Conservation (phyloP, 2,888 invertebrate species). For the Podotricha telesiphe region DNA sequence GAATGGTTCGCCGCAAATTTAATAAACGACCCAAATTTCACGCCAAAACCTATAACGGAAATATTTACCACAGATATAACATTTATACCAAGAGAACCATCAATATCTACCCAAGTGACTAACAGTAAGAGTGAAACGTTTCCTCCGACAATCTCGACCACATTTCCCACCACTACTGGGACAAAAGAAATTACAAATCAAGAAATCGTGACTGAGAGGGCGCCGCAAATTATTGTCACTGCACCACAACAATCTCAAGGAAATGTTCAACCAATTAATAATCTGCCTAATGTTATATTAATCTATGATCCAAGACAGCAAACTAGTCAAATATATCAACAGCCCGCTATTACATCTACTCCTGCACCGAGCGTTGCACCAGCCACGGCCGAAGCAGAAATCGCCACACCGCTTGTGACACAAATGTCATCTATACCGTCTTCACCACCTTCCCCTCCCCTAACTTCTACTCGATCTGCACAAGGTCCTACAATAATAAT, state of each 20-base stretch:
- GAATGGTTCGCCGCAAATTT: constrained; percentile 76
- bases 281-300: constrained; percentile 33
- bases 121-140: constrained; percentile 29
- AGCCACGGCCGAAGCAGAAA: neutral
- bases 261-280: constrained; percentile 25
- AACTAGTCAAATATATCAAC: constrained; percentile 24
- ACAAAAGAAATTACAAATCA: constrained; percentile 14
- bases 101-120: constrained; percentile 49
- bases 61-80: constrained; percentile 66
- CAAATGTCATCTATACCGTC: constrained; percentile 17
- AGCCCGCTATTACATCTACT: constrained; percentile 30
- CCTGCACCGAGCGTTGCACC: constrained; percentile 14
- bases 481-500: constrained; percentile 18
- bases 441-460: constrained; percentile 10
- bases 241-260: constrained; percentile 40
- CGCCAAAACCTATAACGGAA: constrained; percentile 71
- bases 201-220: constrained; percentile 21
- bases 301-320: constrained; percentile 36
- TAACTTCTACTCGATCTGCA: constrained; percentile 16
- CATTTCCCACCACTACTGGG: constrained; percentile 23
- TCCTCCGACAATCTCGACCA: constrained; percentile 33
- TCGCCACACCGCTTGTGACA: constrained; percentile 13
- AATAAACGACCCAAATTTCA: constrained; percentile 66
- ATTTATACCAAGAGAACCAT: constrained; percentile 63
- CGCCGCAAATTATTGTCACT: constrained; percentile 23